A percentile compares a stretch with the other conserved stretches of the same genome.
phyloP scores from a whole-genome alignment of 2,113 vertebrate species.

The Accipiter virgatus region DNA sequence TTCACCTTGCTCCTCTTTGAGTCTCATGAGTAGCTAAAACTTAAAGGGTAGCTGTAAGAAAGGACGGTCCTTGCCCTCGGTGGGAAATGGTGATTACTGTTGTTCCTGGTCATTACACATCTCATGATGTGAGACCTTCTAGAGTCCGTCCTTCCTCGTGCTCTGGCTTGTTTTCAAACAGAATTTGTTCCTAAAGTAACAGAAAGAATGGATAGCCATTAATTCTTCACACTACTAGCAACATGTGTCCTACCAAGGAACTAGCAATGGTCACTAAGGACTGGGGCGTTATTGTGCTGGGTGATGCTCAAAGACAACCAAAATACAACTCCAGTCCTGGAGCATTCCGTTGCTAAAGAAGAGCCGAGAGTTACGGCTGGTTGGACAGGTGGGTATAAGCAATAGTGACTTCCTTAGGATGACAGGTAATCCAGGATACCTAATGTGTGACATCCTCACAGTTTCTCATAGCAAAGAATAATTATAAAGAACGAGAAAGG shows the following conservation, averaged over 20 bases:
- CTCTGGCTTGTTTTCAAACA: not conserved
- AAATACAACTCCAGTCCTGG: not conserved
- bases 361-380: not conserved
- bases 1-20: not conserved
- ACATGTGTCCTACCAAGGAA: not conserved
- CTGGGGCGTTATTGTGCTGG: not conserved
- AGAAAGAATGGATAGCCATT: not conserved
- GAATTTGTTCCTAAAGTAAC: not conserved
- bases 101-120: not conserved
- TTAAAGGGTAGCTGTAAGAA: not conserved
- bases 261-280: not conserved
- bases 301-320: not conserved
- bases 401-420: not conserved
- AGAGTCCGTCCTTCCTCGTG: not conserved
- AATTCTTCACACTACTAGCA: not conserved
- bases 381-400: accelerated
- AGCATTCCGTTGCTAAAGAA: not conserved
- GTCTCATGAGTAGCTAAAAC: not conserved
- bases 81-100: not conserved
- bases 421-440: not conserved
- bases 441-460: not conserved
- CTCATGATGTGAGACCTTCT: not conserved
- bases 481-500: not conserved
- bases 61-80: not conserved
- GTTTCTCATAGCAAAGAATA: not conserved